phyloP scores from a whole-genome alignment of 1,140 invertebrate genomes.

The Drosophila novamexicana region DNA sequence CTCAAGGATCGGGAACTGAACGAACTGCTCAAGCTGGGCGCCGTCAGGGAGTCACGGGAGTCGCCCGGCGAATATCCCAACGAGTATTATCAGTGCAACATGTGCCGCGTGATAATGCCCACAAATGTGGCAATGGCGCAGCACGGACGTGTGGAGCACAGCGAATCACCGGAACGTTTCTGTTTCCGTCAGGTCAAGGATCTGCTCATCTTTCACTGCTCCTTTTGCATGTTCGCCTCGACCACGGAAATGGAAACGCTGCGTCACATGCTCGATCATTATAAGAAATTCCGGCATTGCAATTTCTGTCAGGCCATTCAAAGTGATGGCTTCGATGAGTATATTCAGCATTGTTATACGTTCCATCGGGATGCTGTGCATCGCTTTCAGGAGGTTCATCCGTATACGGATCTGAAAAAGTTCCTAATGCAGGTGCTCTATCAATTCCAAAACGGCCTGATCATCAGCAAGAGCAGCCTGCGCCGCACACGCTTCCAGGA shows the following conservation, averaged over 20 bases:
- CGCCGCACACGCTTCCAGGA: slow-evolving; percentile 29
- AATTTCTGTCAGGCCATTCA: slow-evolving; percentile 17
- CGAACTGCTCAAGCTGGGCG: slow-evolving; percentile 18
- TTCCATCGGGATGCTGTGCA: slow-evolving; percentile 25
- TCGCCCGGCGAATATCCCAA: neutral
- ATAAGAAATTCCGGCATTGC: slow-evolving; percentile 42
- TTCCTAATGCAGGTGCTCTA: slow-evolving; percentile 56
- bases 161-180: slow-evolving; percentile 27
- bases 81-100: slow-evolving; percentile 57
- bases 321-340: slow-evolving; percentile 43
- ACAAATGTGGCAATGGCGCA: slow-evolving; percentile 40
- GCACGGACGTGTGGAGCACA: slow-evolving; percentile 46
- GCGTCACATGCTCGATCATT: slow-evolving; percentile 62
- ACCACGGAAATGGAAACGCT: slow-evolving; percentile 29
- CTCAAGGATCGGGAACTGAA: slow-evolving; percentile 36
- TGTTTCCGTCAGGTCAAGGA: slow-evolving; percentile 40
- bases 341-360: slow-evolving; percentile 57
- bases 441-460: slow-evolving; percentile 62
- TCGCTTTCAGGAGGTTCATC: slow-evolving; percentile 36
- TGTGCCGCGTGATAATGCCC: slow-evolving; percentile 58
- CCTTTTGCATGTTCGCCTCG: slow-evolving; percentile 55
- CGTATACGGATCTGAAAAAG: slow-evolving; percentile 40
- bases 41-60: neutral
- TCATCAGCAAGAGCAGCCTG: slow-evolving; percentile 64
- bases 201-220: slow-evolving; percentile 52